Conservation (phyloP, 2,797 vertebrate species). For the Trematomus bernacchii region DNA sequence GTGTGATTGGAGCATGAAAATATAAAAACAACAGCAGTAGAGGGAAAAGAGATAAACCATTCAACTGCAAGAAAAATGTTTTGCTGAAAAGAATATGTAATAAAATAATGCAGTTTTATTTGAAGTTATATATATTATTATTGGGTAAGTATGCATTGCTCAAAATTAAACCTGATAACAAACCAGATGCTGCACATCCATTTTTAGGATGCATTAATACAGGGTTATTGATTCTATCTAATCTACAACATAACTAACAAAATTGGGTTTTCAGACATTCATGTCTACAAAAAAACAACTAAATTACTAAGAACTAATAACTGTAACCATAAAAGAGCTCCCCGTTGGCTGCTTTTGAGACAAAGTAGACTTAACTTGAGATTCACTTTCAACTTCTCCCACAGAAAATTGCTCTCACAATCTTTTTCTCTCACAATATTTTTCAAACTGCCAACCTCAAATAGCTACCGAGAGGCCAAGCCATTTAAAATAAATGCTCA, state of each 20-base stretch:
- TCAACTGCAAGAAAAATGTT: slow-evolving; percentile 31
- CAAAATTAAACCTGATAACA: not conserved
- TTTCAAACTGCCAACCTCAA: slow-evolving; percentile 4
- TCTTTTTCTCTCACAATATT: slow-evolving; percentile 2
- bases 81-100: not conserved
- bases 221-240: not conserved
- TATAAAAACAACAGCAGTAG: slow-evolving; percentile 3
- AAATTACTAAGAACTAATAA: not conserved
- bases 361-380: not conserved
- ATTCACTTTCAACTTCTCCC: slow-evolving; percentile 7
- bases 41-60: slow-evolving; percentile 19
- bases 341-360: slow-evolving; percentile 3
- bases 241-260: not conserved
- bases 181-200: not conserved
- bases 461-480: not conserved
- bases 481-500: not conserved
- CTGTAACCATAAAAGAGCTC: not conserved
- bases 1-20: slow-evolving; percentile 31
- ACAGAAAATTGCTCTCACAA: slow-evolving; percentile 4
- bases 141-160: not conserved
- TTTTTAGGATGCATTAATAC: not conserved
- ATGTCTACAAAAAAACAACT: not conserved
- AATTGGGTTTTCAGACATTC: not conserved
- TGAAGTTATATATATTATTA: not conserved
- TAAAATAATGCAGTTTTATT: slow-evolving; percentile 5